Conservation (phyloP, 2,888 invertebrate genomes). For the Achlya flavicornis region DNA sequence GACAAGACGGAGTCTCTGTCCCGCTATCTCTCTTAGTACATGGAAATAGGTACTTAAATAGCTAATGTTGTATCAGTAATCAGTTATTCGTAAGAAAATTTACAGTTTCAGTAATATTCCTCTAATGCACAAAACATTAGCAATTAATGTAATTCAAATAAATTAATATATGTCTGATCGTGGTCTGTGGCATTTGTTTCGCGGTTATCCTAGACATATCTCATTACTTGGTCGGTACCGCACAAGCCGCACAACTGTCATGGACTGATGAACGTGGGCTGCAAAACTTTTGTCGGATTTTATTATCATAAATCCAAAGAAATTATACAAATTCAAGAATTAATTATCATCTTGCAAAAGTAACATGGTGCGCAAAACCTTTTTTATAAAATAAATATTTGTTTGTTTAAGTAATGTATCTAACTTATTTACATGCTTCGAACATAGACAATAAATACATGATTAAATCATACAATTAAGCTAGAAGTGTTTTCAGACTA, state of each 20-base stretch:
- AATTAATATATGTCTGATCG: slow-evolving; percentile 20
- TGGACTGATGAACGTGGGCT: background rate
- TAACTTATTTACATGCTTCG: background rate
- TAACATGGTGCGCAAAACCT: too few relatives aligned
- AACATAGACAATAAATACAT: background rate
- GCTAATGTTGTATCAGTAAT: too few relatives aligned
- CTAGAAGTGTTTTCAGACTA: slow-evolving; percentile 13
- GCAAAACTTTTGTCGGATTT: background rate
- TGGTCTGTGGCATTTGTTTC: slow-evolving; percentile 22
- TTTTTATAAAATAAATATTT: too few relatives aligned
- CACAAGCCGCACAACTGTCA: slow-evolving; percentile 13
- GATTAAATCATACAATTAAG: slow-evolving; percentile 13
- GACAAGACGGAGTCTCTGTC: background rate
- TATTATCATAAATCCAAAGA: background rate
- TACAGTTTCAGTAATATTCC: background rate
- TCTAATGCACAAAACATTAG: background rate
- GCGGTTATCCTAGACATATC: slow-evolving; percentile 31
- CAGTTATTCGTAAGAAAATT: too few relatives aligned
- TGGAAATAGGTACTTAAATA: too few relatives aligned
- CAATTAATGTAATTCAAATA: slow-evolving; percentile 16
- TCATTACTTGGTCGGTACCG: slow-evolving; percentile 21
- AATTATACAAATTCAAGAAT: background rate
- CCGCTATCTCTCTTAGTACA: background rate
- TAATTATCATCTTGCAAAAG: background rate
- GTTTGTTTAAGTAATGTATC: too few relatives aligned